Base-by-base conservation (phyloP, 2,797 vertebrate species). In the Tragelaphus eurycerus region DNA sequence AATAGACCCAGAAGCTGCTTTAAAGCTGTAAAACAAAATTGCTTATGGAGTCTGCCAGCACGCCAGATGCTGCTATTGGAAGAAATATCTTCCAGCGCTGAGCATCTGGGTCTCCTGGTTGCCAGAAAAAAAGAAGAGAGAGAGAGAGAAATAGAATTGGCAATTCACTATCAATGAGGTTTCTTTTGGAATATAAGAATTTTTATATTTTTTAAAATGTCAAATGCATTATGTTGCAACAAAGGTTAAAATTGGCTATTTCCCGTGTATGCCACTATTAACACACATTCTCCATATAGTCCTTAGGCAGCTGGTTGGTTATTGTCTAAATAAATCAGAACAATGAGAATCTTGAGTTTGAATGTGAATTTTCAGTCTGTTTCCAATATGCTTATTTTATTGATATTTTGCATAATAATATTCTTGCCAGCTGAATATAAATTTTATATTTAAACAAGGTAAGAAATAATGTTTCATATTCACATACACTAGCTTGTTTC, bases 11-110 rank as follows among this genome's bases (percentile, higher is more conserved):
- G 98, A 98, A 98, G 97, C 97, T 98, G 95, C 97, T 98, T 98
- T 98, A 98, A 98, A 98, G 97, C 98, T 97, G 91, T 98, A 98
- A 98, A 98, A 98, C 96, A 98, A 98, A 99, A 99, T 98, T 98
- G 97, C 97, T 98, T 98, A 97, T 94, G 93, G 96, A 98, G 96
- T 97, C 94, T 98, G 98, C 98, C 98, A 98, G 98, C 97, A 94
- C 23, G 90, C 96, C 98, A 99, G 98, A 98, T 98, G 98, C 94
- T 98, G 95, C 96, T 97, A 88, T 98, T 98, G 98, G 97, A 98
- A 98, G 96, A 98, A 98, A 97, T 98, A 97, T 98, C 97, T 98
- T 98, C 97, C 97, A 98, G 95, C 97, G 96, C 60, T 98, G 98
- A 98, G 98, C 98, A 98, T 98, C 98, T 99, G 98, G 97, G 76